Percentiles rank a stretch among this genome's conserved stretches.
Evolutionary conservation across 92 coral and sea anemone genomes (phyloP).

Genomic region (Scolanthus callimorphus): DNA sequence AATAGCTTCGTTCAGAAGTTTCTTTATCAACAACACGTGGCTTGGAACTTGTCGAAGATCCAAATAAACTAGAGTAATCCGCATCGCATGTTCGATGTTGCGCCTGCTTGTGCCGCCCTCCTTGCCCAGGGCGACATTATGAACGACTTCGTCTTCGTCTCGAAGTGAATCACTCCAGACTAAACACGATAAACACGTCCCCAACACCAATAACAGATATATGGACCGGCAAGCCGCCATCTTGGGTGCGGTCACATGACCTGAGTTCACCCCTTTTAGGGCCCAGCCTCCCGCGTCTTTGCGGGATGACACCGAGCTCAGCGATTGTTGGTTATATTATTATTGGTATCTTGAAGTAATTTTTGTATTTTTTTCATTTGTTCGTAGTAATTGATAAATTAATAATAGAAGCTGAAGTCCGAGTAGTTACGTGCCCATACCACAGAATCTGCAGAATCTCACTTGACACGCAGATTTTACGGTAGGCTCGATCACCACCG

Average conservation of each 20-base stretch:
- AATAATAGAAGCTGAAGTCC: no score
- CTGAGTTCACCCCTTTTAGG: no score
- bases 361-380: no score
- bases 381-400: no score
- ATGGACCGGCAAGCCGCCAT: constrained; percentile 41
- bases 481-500: no score
- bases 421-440: no score
- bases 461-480: no score
- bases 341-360: no score
- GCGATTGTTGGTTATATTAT: no score
- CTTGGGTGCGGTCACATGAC: constrained; percentile 37
- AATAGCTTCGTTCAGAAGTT: constrained; percentile 46
- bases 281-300: no score
- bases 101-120: constrained; percentile 55
- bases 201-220: constrained; percentile 24
- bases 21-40: constrained; percentile 25
- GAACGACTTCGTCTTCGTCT: constrained; percentile 73
- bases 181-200: constrained; percentile 3
- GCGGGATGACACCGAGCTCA: no score
- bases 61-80: constrained; percentile 61
- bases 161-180: constrained; percentile 29
- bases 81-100: constrained; percentile 58
- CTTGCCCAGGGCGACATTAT: constrained; percentile 54
- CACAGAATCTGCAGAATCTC: no score
- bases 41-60: constrained; percentile 45